phyloP scores from a whole-genome alignment of 2,888 invertebrate genomes.

The Drosophila pseudotakahashii region DNA sequence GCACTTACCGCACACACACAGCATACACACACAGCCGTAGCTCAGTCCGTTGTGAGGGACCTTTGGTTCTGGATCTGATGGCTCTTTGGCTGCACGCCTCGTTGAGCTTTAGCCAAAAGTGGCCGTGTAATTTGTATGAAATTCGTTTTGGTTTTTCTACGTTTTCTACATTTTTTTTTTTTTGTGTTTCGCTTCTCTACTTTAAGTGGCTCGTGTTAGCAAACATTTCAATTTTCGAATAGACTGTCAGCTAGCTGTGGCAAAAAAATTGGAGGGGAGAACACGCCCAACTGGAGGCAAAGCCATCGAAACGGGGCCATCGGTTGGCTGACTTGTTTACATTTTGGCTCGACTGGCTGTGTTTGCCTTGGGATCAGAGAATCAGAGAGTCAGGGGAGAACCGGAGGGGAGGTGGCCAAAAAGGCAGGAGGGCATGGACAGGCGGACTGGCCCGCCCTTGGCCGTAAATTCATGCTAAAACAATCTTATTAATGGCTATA shows the following conservation, averaged over 20 bases:
- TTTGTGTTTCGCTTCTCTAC: conserved; percentile 10
- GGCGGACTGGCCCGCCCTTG: conserved; percentile 42
- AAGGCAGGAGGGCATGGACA: neutral
- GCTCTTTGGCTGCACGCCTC: conserved; percentile 59
- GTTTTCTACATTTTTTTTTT: conserved; percentile 24
- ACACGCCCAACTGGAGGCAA: conserved; percentile 18
- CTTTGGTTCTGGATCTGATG: conserved; percentile 37
- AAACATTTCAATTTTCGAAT: conserved; percentile 75
- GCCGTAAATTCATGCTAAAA: conserved; percentile 77
- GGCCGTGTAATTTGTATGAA: conserved; percentile 72
- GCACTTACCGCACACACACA: conserved; percentile 35
- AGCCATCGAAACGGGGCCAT: conserved; percentile 34
- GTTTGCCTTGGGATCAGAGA: conserved; percentile 29
- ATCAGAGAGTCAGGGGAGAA: neutral
- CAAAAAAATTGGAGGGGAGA: conserved; percentile 1
- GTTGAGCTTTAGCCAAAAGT: conserved; percentile 70
- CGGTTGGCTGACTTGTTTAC: conserved; percentile 50
- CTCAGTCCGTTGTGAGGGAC: conserved; percentile 20
- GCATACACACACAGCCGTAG: conserved; percentile 11
- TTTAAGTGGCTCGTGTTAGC: conserved; percentile 58
- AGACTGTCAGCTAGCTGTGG: conserved; percentile 35
- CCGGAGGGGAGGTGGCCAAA: neutral
- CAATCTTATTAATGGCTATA: conserved; percentile 77
- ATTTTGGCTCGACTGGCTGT: conserved; percentile 41
- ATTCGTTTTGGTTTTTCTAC: conserved; percentile 49